Conservation (phyloP, 92 coral and sea anemone genomes). For the Paramuricea clavata region DNA sequence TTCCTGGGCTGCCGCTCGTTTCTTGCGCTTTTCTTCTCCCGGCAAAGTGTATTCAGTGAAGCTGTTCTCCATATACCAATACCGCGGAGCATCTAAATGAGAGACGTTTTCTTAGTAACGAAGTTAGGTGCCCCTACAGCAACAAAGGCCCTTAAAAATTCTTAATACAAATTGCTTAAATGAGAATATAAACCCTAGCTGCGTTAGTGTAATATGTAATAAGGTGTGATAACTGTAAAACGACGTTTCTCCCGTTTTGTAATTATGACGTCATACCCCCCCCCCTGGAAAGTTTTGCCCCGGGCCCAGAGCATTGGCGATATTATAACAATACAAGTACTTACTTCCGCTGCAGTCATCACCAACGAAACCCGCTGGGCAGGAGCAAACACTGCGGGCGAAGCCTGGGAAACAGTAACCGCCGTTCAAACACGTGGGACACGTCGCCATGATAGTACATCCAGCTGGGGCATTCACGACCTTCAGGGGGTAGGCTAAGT, state of each 20-base stretch:
- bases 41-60: conserved; percentile 80
- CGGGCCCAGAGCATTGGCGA: too few relatives aligned
- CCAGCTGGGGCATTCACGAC: conserved; percentile 78
- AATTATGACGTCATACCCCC: too few relatives aligned
- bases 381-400: conserved; percentile 80
- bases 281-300: too few relatives aligned
- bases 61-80: conserved; percentile 81
- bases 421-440: conserved; percentile 77
- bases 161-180: too few relatives aligned
- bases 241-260: too few relatives aligned
- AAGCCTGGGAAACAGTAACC: conserved; percentile 93
- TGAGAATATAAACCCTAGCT: too few relatives aligned
- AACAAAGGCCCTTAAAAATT: too few relatives aligned
- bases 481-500: conserved; percentile 76
- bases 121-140: too few relatives aligned
- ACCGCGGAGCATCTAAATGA: conserved; percentile 37
- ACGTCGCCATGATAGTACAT: conserved; percentile 67
- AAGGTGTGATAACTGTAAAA: too few relatives aligned
- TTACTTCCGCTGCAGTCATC: conserved; percentile 79
- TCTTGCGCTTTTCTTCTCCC: conserved; percentile 72
- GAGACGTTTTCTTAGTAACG: neutral
- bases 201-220: too few relatives aligned
- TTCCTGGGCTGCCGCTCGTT: conserved; percentile 80
- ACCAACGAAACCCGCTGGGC: conserved; percentile 86
- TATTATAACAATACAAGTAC: conserved; percentile 26